Conservation (phyloP, 2,113 vertebrate genomes). For the Nettapus auritus region DNA sequence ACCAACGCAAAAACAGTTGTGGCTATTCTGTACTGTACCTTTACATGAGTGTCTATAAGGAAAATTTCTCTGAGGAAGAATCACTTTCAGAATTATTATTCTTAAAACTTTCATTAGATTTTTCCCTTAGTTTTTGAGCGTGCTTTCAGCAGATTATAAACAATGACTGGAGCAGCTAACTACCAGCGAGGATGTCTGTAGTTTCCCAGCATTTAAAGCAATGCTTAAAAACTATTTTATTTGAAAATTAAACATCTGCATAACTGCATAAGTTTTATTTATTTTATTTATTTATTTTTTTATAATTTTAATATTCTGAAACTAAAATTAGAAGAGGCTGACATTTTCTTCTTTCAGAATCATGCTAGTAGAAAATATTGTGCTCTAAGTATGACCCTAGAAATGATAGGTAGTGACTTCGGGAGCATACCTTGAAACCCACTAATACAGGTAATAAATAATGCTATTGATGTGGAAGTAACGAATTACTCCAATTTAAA, state of each 20-base stretch:
- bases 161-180: neutral
- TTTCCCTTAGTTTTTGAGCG: neutral
- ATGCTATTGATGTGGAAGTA: neutral
- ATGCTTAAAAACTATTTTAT: neutral
- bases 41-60: neutral
- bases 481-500: neutral
- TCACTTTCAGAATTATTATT: neutral
- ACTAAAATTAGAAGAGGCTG: neutral
- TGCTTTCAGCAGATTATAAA: neutral
- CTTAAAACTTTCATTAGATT: neutral
- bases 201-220: neutral
- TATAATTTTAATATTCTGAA: neutral
- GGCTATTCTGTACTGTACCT: neutral
- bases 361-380: neutral
- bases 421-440: neutral
- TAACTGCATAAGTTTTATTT: neutral
- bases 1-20: neutral
- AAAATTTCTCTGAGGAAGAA: neutral
- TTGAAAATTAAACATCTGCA: neutral
- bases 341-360: neutral
- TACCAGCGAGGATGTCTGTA: neutral
- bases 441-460: neutral
- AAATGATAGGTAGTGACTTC: neutral
- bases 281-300: too few species aligned
- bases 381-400: neutral